Evolutionary conservation across 2,797 vertebrate genomes (phyloP).

Genomic region (Rhadinocentrus ornatus): DNA sequence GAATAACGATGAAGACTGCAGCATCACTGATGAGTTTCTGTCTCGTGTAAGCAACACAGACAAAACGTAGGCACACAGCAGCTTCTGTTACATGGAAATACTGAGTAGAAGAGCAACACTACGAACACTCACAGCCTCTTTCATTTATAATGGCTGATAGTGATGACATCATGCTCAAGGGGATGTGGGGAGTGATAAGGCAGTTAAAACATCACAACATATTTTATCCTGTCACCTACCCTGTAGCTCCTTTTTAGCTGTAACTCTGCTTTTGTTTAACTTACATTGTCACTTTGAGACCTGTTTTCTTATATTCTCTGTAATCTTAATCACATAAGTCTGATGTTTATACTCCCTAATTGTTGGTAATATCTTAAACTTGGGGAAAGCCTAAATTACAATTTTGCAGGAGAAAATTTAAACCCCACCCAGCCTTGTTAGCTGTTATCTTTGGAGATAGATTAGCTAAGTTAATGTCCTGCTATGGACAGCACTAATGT

Average conservation of each 20-base stretch:
- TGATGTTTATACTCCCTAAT: neutral
- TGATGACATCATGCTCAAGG: constrained; percentile 64
- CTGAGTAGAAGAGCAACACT: constrained; percentile 42
- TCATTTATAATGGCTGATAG: constrained; percentile 53
- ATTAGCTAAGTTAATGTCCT: constrained; percentile 12
- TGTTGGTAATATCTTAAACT: neutral
- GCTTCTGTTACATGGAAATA: constrained; percentile 45
- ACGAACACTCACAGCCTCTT: constrained; percentile 52
- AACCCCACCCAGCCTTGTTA: constrained; percentile 2
- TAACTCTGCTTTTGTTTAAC: constrained; percentile 13
- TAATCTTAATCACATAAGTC: too few relatives aligned
- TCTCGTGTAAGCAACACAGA: constrained; percentile 37
- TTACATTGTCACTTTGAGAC: neutral
- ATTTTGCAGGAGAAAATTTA: constrained; percentile 8
- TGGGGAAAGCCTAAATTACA: constrained; percentile 11
- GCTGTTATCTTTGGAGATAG: neutral
- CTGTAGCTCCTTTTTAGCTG: constrained; percentile 2
- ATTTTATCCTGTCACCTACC: constrained; percentile 12
- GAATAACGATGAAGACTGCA: constrained; percentile 42
- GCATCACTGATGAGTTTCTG: constrained; percentile 32
- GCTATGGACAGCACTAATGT: neutral
- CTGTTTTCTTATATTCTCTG: too few relatives aligned
- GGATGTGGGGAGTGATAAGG: constrained; percentile 42
- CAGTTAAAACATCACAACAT: constrained; percentile 45
- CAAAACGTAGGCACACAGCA: constrained; percentile 27